A percentile compares a stretch with the other conserved stretches of the same genome.
These are phyloP conservation scores for Myotis myotis DNA, from an alignment of 2,797 vertebrate genomes.

Conservation along the genomic window DNA sequence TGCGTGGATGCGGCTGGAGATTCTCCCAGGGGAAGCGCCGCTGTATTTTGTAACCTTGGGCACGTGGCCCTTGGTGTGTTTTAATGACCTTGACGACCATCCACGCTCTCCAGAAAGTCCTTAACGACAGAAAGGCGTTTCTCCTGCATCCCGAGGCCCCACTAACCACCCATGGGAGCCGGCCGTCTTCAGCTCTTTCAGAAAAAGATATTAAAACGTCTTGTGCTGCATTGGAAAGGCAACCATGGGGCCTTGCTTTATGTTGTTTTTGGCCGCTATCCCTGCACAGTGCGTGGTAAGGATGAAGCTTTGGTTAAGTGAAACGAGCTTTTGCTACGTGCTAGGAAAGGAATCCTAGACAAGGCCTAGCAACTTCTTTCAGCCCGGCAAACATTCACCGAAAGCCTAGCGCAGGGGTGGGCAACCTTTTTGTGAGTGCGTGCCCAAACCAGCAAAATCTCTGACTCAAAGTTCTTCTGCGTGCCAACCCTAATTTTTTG, in stretches of 20 bases:
- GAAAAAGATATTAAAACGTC: not conserved
- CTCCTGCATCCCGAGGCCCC: not conserved
- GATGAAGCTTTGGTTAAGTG: not conserved
- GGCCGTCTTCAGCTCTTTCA: not conserved
- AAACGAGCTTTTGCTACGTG: not conserved
- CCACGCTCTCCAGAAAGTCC: not conserved
- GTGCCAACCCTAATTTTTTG: too few relatives aligned
- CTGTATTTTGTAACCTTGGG: not conserved
- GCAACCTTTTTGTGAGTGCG: too few relatives aligned
- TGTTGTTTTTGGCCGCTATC: not conserved
- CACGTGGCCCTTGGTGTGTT: not conserved
- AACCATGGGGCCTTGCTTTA: not conserved
- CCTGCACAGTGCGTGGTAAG: not conserved
- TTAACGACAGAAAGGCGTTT: not conserved
- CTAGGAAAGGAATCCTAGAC: not conserved
- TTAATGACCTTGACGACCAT: not conserved
- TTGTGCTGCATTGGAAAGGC: not conserved
- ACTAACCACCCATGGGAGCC: not conserved
- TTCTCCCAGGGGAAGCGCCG: not conserved
- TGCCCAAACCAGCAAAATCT: too few relatives aligned
- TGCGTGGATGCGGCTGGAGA: not conserved
- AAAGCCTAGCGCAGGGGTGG: not conserved
- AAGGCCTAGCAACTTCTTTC: not conserved
- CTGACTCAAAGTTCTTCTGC: too few relatives aligned
- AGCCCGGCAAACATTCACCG: not conserved